Evolutionary conservation across 1,140 invertebrate genomes (phyloP), one percentile per base, ranked within the genome.

Genomic region (Cecropterus lyciades): DNA sequence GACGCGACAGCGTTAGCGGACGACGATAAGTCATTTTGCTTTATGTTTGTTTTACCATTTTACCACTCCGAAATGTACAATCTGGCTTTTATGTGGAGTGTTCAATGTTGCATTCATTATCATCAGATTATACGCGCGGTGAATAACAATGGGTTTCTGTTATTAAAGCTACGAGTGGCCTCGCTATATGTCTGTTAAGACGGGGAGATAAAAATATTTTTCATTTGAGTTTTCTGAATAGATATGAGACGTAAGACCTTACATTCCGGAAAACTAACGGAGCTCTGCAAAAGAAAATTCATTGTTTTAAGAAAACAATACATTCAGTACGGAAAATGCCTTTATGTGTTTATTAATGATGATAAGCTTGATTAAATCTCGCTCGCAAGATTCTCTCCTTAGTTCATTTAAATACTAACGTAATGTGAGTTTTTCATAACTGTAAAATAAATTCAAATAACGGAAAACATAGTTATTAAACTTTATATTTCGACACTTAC

Each of bases 21-120:
- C 71, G 72, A 43, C 64, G 76, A 72, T 75, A 76, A 83, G 75
- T 72, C 74, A 79, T 79, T 80, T 78, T 71, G 73, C 67, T 73
- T 75, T 77, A 51, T 40, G 45, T 79, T 77, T 82, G 69, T 77
- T 76, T 76, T 76, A 73, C 71, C 42, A 46, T 77, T 76, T 76
- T 76, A 73, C 71, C 42, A 46, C 66, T 78, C 55, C 42, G 72
- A 37, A 30, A 68, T 69, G 65, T 62, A 77, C 75, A 80, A 81
- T 79, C 77, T 65, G 65, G 64, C 80, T 75, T 82, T 85, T 82
- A 71, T 79, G 70, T 72, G 37, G 66, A 79, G 53, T 73, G 68
- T 77, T 70, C 70, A 75, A 78, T 76, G 71, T 72, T 67, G 57
- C 66, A 71, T 82, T 81, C 77, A 84, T 85, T 84, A 85, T 80